A percentile compares a stretch with the other conserved stretches of the same genome.
phyloP scores from a whole-genome alignment of 2,888 invertebrate species.

The Dynastes hyllus region DNA sequence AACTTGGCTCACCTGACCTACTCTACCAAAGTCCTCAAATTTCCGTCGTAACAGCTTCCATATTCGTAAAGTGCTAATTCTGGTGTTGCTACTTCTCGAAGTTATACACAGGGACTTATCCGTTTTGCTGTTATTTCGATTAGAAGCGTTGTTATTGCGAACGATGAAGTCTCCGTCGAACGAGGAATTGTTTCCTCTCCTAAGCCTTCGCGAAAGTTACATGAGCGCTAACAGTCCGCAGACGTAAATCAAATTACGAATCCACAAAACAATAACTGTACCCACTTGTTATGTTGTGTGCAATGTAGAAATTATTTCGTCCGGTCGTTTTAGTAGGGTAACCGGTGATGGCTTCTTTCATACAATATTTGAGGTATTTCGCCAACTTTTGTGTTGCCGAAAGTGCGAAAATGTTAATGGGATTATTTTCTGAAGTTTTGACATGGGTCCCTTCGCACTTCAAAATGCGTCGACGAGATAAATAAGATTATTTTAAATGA shows the following conservation, averaged over 20 bases:
- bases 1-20: slow-evolving; percentile 22
- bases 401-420: slow-evolving; percentile 5
- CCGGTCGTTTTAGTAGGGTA: background rate
- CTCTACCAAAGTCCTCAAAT: slow-evolving; percentile 11
- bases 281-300: slow-evolving; percentile 26
- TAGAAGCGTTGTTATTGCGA: slow-evolving; percentile 32
- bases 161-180: slow-evolving; percentile 17
- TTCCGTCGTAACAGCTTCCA: background rate
- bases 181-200: background rate
- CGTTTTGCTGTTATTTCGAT: slow-evolving; percentile 30
- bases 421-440: slow-evolving; percentile 28
- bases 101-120: slow-evolving; percentile 21
- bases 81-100: slow-evolving; percentile 18
- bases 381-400: slow-evolving; percentile 10
- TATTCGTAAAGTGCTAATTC: slow-evolving; percentile 19
- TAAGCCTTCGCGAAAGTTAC: slow-evolving; percentile 17
- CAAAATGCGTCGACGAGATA: background rate
- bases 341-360: background rate
- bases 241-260: slow-evolving; percentile 40
- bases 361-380: background rate
- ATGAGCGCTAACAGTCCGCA: slow-evolving; percentile 29
- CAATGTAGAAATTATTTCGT: slow-evolving; percentile 1
- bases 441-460: slow-evolving; percentile 5
- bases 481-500: slow-evolving; percentile 29
- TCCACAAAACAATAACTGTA: slow-evolving; percentile 33